phyloP scores from a whole-genome alignment of 2,797 vertebrate genomes.

The Poecilia velifera region DNA sequence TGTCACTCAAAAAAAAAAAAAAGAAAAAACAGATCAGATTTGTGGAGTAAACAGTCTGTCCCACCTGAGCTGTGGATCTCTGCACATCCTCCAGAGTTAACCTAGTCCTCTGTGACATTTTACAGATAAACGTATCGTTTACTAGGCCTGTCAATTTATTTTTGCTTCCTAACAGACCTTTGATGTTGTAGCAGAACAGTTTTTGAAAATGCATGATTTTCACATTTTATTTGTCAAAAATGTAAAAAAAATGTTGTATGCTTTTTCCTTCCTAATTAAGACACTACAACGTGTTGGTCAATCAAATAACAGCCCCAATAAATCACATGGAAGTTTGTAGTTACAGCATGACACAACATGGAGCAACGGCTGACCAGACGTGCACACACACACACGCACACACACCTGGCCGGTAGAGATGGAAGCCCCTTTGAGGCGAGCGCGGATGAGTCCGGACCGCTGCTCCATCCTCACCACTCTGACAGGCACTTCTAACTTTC shows the following conservation, averaged over 20 bases:
- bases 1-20: not conserved
- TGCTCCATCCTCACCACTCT: slow-evolving; percentile 97
- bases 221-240: not conserved
- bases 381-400: not conserved
- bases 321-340: not conserved
- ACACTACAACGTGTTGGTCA: not conserved
- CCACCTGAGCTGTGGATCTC: not conserved
- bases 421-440: slow-evolving; percentile 95
- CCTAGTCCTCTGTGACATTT: not conserved
- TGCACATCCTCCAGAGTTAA: not conserved
- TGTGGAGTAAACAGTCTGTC: not conserved
- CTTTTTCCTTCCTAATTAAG: not conserved
- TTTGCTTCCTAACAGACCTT: not conserved
- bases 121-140: not conserved
- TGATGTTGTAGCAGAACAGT: not conserved
- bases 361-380: not conserved
- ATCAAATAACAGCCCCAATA: not conserved
- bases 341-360: not conserved
- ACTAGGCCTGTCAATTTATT: not conserved
- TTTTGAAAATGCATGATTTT: not conserved
- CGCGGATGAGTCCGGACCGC: slow-evolving; percentile 95
- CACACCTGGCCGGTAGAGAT: slow-evolving; percentile 90
- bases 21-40: not conserved
- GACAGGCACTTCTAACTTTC: slow-evolving; percentile 91
- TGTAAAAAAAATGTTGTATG: not conserved